phyloP scores from a whole-genome alignment of 2,797 vertebrate species.

The Lemur catta region DNA sequence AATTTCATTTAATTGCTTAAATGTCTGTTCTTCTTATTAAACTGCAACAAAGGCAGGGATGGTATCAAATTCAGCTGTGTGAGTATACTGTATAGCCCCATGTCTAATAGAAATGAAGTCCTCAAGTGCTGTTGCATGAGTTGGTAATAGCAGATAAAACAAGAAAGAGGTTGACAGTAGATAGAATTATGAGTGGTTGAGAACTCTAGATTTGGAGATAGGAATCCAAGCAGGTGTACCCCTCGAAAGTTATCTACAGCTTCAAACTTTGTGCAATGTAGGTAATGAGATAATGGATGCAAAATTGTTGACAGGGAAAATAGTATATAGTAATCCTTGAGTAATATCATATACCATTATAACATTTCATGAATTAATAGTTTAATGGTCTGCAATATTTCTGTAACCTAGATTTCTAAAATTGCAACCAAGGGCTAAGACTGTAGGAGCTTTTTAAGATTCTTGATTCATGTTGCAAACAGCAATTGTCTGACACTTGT shows the following conservation, averaged over 20 bases:
- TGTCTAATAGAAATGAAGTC: neutral
- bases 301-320: neutral
- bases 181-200: neutral
- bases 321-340: neutral
- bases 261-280: neutral
- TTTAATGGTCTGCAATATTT: neutral
- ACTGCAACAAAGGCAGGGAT: neutral
- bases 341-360: neutral
- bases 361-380: neutral
- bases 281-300: fast-evolving
- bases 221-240: fast-evolving
- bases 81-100: neutral
- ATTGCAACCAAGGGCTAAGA: neutral
- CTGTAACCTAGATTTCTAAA: neutral
- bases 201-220: neutral
- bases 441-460: neutral
- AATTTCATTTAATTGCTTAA: neutral
- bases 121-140: neutral
- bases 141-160: neutral
- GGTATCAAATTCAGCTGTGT: neutral
- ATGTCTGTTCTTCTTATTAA: neutral
- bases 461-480: neutral
- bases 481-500: neutral
- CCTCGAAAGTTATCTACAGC: neutral
- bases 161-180: neutral